A percentile compares a stretch with the other conserved stretches of the same genome.
Evolutionary conservation across 2,888 invertebrate genomes (phyloP).

Genomic region (Eupithecia insigniata): DNA sequence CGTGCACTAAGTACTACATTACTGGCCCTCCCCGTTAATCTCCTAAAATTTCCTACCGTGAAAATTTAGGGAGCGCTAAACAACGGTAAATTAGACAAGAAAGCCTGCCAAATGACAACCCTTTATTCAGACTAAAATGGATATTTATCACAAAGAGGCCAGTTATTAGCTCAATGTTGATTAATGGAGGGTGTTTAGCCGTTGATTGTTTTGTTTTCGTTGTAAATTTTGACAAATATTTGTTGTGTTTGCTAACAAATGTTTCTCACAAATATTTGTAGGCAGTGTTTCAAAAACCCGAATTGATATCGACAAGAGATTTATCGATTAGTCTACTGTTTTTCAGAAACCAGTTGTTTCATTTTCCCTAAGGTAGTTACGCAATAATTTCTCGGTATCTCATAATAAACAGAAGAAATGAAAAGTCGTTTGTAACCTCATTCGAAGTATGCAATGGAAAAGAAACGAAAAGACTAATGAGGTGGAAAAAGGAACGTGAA

Average conservation of each 20-base stretch:
- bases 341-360: background rate
- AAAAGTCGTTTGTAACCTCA: background rate
- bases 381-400: background rate
- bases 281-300: background rate
- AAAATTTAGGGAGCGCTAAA: slow-evolving; percentile 46
- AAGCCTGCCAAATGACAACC: slow-evolving; percentile 45
- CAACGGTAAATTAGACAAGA: slow-evolving; percentile 50
- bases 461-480: slow-evolving; percentile 2
- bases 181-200: slow-evolving; percentile 15
- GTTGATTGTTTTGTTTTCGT: slow-evolving; percentile 16
- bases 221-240: slow-evolving; percentile 10
- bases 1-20: slow-evolving; percentile 39
- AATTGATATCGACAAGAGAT: background rate
- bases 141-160: slow-evolving; percentile 37
- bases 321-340: background rate
- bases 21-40: slow-evolving; percentile 52
- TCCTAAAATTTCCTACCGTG: slow-evolving; percentile 53
- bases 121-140: slow-evolving; percentile 44
- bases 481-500: background rate
- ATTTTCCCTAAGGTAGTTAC: background rate
- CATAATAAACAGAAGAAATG: background rate
- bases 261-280: background rate
- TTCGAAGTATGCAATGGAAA: no score
- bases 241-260: background rate
- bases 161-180: slow-evolving; percentile 38